Percentiles rank a stretch among this genome's conserved stretches.
Conservation (phyloP, 2,888 invertebrate species). For the Polydesmus complanatus region DNA sequence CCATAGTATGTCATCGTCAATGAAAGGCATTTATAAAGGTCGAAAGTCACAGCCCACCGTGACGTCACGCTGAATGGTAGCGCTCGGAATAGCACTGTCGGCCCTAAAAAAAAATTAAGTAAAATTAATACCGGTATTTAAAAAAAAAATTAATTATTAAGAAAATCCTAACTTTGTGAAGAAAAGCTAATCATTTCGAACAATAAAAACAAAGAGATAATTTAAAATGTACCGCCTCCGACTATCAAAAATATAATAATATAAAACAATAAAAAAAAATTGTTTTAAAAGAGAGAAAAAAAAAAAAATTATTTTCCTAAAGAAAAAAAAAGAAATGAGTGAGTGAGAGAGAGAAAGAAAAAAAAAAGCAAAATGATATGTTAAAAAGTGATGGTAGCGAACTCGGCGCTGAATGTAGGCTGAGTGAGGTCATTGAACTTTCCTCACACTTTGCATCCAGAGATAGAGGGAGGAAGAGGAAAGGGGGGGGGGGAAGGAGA, state of each 20-base stretch:
- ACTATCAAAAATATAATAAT: too few species aligned
- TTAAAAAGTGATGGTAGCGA: neutral
- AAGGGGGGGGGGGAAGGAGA: neutral
- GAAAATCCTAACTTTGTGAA: too few species aligned
- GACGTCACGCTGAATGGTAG: constrained; percentile 1
- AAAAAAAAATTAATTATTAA: neutral
- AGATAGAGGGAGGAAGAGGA: neutral
- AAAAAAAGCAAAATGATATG: neutral
- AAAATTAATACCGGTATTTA: too few species aligned
- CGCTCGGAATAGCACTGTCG: neutral
- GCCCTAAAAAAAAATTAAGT: constrained; percentile 3
- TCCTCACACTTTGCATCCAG: neutral
- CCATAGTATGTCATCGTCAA: constrained; percentile 88
- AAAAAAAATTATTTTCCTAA: too few species aligned
- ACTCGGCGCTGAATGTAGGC: neutral
- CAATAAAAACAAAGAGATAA: neutral
- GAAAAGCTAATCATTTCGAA: too few species aligned
- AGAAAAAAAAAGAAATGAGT: neutral
- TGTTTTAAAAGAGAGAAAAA: neutral
- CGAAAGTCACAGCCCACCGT: neutral
- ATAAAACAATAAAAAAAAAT: neutral
- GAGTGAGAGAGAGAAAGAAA: neutral
- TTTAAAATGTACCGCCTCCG: too few species aligned
- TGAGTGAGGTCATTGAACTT: neutral
- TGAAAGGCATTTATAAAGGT: constrained; percentile 71